phyloP scores from a whole-genome alignment of 2,113 vertebrate species.

The Varanus salvator region DNA sequence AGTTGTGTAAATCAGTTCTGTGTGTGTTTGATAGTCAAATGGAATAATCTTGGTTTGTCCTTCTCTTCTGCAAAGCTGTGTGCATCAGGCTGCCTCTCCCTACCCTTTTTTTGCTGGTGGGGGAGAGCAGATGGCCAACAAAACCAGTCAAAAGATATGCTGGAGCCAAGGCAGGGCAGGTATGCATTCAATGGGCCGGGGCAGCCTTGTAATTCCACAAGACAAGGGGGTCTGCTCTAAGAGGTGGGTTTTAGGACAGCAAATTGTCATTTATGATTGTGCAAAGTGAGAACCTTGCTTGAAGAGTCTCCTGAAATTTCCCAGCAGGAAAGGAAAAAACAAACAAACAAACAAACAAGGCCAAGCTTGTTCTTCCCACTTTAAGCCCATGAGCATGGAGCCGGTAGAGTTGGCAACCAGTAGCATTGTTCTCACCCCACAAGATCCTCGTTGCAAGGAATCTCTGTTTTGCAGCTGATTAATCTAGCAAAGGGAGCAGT shows the following conservation, averaged over 20 bases:
- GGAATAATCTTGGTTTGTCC: background rate
- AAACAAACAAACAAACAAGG: background rate
- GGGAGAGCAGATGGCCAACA: background rate
- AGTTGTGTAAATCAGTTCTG: background rate
- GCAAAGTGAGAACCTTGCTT: background rate
- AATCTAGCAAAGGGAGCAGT: background rate
- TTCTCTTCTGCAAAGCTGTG: background rate
- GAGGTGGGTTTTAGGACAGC: background rate
- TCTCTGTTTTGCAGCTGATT: background rate
- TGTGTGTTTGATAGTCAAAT: background rate
- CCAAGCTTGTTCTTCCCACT: background rate
- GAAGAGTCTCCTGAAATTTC: background rate
- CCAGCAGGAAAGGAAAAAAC: background rate
- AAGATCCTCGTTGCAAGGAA: slow-evolving; percentile 13
- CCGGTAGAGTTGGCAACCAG: background rate
- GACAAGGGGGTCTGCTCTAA: background rate
- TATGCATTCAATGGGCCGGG: background rate
- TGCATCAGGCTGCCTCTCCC: background rate
- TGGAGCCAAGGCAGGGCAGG: background rate
- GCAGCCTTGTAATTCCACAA: background rate
- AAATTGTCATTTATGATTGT: background rate
- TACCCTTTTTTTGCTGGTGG: background rate
- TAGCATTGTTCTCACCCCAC: background rate
- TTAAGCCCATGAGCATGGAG: background rate
- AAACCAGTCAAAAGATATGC: background rate